A percentile compares a stretch with the other conserved stretches of the same genome.
These are phyloP conservation scores for Dipus sagitta DNA, from an alignment of 2,797 vertebrate species.

Conservation along the genomic window DNA sequence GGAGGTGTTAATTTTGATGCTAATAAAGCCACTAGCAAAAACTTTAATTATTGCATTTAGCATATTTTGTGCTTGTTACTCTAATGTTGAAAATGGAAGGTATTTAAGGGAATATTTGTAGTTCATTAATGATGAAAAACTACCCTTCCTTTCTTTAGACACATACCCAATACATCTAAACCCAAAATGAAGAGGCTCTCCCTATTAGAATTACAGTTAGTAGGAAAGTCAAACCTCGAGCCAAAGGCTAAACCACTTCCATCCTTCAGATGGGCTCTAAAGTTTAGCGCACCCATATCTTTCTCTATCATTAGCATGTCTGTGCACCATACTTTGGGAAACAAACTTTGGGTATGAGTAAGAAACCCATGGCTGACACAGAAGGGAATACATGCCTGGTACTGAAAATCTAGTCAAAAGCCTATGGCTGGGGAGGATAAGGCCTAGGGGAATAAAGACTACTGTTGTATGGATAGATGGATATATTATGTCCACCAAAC, in stretches of 20 bases:
- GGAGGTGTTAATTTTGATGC: neutral
- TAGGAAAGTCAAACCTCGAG: neutral
- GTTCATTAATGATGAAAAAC: neutral
- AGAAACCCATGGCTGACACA: neutral
- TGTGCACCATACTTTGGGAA: neutral
- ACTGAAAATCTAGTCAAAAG: too few species aligned
- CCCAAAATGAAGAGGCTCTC: neutral
- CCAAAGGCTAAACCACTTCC: too few species aligned
- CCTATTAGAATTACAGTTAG: neutral
- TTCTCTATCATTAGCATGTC: neutral
- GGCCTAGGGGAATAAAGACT: too few species aligned
- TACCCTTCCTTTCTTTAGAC: neutral
- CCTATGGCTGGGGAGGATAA: too few species aligned
- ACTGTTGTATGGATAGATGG: too few species aligned
- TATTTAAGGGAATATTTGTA: neutral
- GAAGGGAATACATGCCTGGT: too few species aligned
- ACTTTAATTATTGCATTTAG: neutral
- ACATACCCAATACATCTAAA: neutral
- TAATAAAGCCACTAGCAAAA: neutral
- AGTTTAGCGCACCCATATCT: neutral
- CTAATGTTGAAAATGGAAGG: neutral
- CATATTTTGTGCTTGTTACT: neutral
- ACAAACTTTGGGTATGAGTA: neutral
- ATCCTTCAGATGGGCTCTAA: fast-evolving
- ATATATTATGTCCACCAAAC: too few species aligned